Base-by-base conservation (phyloP, 1,140 invertebrate genomes). In the Campodea augens region DNA sequence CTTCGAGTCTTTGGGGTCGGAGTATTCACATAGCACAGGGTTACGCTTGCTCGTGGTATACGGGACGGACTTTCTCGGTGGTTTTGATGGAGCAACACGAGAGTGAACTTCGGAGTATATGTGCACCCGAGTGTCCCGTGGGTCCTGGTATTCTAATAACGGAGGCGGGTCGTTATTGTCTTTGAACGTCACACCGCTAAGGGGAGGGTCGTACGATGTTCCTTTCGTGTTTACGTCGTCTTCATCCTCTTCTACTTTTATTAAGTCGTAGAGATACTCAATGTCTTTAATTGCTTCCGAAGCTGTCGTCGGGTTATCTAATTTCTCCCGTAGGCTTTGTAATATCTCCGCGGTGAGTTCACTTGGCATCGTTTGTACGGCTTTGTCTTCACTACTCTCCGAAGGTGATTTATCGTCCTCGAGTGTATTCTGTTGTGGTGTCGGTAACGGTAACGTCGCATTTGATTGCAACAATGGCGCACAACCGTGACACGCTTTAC, bases 281-380 rank as follows among this genome's bases (percentile, higher is more conserved):
- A 82, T 82, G 66, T 78, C 78, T 59, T 80, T 76, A 20, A 75
- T 66, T 1, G 79, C 78, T 53, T 81, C 74, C 36, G 73, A 70
- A 50, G 78, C 79, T 44, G 77, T 75, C 37, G 76, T 70, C 0
- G 79, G 80, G 55, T 78, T 74, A 46, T 79, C 74, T 2, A 82
- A 56, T 51, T 73, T 74, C 43, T 77, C 72, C 43, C 73, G 65
- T 2, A 84, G 62, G 43, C 72, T 71, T 51, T 72, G 72, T 38
- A 84, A 59, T 18, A 82, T 68, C 48, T 83, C 79, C 48, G 76
- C 71, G 0, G 78, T 81, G 24, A 82, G 54, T 57, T 81, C 78
- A 55, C 78, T 77, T 0, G 78, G 78, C 21, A 81, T 58, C 0
- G 77, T 78, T 55, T 78, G 75, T 2, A 75, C 77, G 2, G 69